phyloP scores from a whole-genome alignment of 2,797 vertebrate species.

The Cheirogaleus major region DNA sequence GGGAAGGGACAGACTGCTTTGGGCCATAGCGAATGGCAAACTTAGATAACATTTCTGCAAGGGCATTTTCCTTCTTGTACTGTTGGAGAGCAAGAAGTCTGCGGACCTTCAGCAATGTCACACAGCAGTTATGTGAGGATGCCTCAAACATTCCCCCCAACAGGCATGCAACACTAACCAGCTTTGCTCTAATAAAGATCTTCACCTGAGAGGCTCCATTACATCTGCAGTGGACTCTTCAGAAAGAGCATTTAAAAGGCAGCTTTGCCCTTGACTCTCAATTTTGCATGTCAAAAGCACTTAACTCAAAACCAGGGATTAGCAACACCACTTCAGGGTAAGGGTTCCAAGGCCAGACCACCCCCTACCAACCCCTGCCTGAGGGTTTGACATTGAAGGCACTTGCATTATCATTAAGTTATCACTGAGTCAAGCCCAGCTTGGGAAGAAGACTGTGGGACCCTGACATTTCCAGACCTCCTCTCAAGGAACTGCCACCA shows the following conservation, averaged over 20 bases:
- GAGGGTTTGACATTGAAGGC: constrained; percentile 67
- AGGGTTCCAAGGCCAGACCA: constrained; percentile 78
- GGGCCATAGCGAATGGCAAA: background rate
- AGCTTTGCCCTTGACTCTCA: constrained; percentile 87
- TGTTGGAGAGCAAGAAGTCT: background rate
- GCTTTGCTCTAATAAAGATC: constrained; percentile 84
- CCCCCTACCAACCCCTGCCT: constrained; percentile 69
- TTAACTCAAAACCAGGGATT: constrained; percentile 86
- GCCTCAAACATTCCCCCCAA: constrained; percentile 65
- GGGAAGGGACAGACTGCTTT: background rate
- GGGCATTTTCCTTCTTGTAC: background rate
- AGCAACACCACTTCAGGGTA: constrained; percentile 82
- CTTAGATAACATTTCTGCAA: background rate
- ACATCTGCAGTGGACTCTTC: constrained; percentile 78
- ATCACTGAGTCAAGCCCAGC: background rate
- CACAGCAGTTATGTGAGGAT: constrained; percentile 74
- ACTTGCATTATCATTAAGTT: background rate
- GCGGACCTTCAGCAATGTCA: constrained; percentile 84
- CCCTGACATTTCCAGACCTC: background rate
- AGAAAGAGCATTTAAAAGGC: constrained; percentile 85
- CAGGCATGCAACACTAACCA: constrained; percentile 80
- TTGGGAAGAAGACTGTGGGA: background rate
- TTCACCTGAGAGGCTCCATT: constrained; percentile 86
- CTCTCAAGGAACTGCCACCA: background rate
- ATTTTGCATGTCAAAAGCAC: constrained; percentile 86